Base-by-base conservation (phyloP, 1,140 invertebrate species). In the Zaprionus vittiger region DNA sequence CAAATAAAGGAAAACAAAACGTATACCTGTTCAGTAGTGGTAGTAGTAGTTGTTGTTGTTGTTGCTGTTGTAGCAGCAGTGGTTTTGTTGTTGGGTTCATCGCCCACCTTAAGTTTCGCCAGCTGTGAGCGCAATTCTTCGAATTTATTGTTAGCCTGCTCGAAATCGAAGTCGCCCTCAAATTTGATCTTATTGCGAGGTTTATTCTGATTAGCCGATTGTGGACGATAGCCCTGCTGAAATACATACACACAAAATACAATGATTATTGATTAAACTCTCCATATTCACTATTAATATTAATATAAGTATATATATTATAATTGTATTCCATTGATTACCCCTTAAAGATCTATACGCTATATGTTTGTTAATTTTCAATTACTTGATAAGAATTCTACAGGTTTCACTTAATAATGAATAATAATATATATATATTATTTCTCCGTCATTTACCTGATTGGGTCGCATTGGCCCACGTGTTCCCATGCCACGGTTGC, bases 141-240 rank as follows among this genome's bases (percentile, higher is more conserved):
- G 93, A 99, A 99, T 93, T 99, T 96, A 34, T 97, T 98, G 93
- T 99, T 99, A 9, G 98, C 98, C 93, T 98, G 96, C 92, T 99
- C 99, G 93, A 99, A 99, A 94, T 99, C 85, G 59, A 89, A 89
- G 55, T 89, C 85, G 11, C 85, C 85, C 61, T 89, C 85, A 63
- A 89, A 89, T 57, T 89, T 89, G 52, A 89, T 89, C 67, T 89
- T 89, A 68, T 89, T 89, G 17, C 85, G 85, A 34, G 81, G 85
- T 61, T 90, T 89, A 70, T 89, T 89, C 14, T 90, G 85, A 64
- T 89, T 91, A 47, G 85, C 72, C 61, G 81, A 90, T 59, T 85
- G 79, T 26, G 86, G 86, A 78, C 91, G 90, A 78, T 83, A 92
- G 61, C 86, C 86, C 89, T 92, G 60, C 17, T 71, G 24, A 31